phyloP scores from a whole-genome alignment of 37 sponge, comb jelly and placozoan genomes.

The Haliclona indistincta region DNA sequence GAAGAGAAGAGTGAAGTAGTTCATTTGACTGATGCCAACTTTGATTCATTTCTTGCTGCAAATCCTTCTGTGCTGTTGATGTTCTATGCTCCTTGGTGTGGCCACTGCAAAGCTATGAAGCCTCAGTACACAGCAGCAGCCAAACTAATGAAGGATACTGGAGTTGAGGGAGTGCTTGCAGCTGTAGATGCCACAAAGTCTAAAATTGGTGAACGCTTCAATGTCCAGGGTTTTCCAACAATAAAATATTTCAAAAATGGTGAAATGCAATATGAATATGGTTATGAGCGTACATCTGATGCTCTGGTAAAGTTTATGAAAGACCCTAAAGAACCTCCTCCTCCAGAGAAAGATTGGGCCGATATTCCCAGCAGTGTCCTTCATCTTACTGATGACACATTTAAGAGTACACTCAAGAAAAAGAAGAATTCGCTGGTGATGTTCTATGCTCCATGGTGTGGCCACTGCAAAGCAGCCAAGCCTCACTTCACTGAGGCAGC shows the following conservation, averaged over 20 bases:
- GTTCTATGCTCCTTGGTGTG: constrained; percentile 98
- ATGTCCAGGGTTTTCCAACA: constrained; percentile 79
- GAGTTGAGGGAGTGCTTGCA: constrained; percentile 66
- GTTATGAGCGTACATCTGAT: constrained; percentile 50
- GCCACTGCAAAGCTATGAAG: constrained; percentile 95
- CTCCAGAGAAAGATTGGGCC: constrained; percentile 83
- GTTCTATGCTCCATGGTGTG: constrained; percentile 98
- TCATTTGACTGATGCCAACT: constrained; percentile 77
- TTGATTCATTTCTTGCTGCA: constrained; percentile 60
- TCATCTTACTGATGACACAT: constrained; percentile 73
- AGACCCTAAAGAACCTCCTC: constrained; percentile 87
- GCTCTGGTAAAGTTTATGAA: constrained; percentile 91
- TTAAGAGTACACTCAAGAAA: constrained; percentile 73
- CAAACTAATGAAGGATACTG: constrained; percentile 51
- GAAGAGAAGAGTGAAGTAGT: constrained; percentile 76
- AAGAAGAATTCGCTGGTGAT: constrained; percentile 88
- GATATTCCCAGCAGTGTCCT: constrained; percentile 60
- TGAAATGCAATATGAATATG: constrained; percentile 61
- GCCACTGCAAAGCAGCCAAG: constrained; percentile 93
- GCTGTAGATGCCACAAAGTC: constrained; percentile 92
- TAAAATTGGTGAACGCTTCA: constrained; percentile 51
- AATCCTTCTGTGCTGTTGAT: constrained; percentile 90
- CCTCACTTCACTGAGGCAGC: constrained; percentile 84
- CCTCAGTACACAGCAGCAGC: constrained; percentile 85
- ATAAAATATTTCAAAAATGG: constrained; percentile 83